Conservation (phyloP, 2,888 invertebrate species). For the Psylliodes chrysocephalus region DNA sequence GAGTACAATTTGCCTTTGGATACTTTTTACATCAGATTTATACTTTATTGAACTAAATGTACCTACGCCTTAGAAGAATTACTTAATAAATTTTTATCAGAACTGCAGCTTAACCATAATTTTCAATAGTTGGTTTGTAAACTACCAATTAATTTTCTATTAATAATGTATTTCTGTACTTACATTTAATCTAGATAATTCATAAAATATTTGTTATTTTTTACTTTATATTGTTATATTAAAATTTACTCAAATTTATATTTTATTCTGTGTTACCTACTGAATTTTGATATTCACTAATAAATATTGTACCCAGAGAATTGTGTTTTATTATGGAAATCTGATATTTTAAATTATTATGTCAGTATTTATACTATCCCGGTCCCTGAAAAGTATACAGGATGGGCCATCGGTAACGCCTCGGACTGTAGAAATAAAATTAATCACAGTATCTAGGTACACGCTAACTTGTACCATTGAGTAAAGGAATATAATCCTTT, state of each 20-base stretch:
- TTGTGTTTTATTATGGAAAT: constrained; percentile 19
- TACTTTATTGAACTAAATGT: too few relatives aligned
- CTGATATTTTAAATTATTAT: too few relatives aligned
- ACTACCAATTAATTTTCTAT: background rate
- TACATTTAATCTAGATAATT: background rate
- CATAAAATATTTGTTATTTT: background rate
- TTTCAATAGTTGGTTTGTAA: background rate
- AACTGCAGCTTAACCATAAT: background rate
- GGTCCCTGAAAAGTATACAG: too few relatives aligned
- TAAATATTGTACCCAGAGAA: constrained; percentile 38
- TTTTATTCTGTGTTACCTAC: constrained; percentile 22
- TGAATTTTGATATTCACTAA: constrained; percentile 38
- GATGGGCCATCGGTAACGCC: too few relatives aligned
- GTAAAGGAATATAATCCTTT: too few relatives aligned
- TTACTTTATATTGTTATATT: constrained; percentile 6
- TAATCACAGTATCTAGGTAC: too few relatives aligned
- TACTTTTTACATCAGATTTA: too few relatives aligned
- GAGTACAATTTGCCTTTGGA: too few relatives aligned
- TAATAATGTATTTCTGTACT: background rate
- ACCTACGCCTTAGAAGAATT: background rate
- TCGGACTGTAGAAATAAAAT: too few relatives aligned
- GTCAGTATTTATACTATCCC: too few relatives aligned
- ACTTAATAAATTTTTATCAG: background rate
- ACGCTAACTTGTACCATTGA: too few relatives aligned
- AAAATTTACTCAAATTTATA: constrained; percentile 20